Conservation (phyloP, 1,140 invertebrate species). For the Thaumetopoea pityocampa region DNA sequence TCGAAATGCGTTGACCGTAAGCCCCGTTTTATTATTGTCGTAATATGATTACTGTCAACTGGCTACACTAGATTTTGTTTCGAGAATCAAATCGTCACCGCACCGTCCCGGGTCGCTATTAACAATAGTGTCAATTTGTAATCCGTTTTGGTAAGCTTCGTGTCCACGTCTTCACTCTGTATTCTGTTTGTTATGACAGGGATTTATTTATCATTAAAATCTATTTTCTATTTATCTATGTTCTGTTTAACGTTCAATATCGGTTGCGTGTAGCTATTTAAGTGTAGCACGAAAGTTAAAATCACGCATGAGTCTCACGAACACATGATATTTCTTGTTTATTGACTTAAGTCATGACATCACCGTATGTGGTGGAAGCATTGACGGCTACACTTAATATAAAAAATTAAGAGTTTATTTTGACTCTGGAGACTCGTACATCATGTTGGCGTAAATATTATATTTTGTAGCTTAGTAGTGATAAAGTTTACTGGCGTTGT, state of each 20-base stretch:
- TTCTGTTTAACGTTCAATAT: constrained; percentile 31
- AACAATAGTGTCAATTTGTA: constrained; percentile 29
- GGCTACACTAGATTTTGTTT: constrained; percentile 32
- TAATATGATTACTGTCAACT: constrained; percentile 73
- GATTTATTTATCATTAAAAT: constrained; percentile 14
- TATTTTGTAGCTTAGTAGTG: constrained; percentile 36
- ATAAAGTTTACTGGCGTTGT: constrained; percentile 26
- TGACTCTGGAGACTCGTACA: constrained; percentile 38
- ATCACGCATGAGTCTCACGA: constrained; percentile 53
- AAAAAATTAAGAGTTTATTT: constrained; percentile 49
- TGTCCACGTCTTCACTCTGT: constrained; percentile 7
- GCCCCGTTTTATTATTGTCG: constrained; percentile 65
- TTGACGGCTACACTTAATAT: constrained; percentile 42
- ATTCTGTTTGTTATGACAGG: background rate
- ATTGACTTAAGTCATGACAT: constrained; percentile 64
- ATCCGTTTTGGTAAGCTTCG: constrained; percentile 22
- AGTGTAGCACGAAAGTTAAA: constrained; percentile 36
- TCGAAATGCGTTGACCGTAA: constrained; percentile 69
- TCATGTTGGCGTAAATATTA: constrained; percentile 31
- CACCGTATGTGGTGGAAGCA: constrained; percentile 49
- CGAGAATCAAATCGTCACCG: constrained; percentile 27
- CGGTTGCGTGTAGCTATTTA: constrained; percentile 31
- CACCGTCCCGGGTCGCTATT: constrained; percentile 24
- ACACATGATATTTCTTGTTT: constrained; percentile 59
- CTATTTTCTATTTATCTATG: constrained; percentile 27